A percentile compares a stretch with the other conserved stretches of the same genome.
Evolutionary conservation across 1,140 invertebrate genomes (phyloP).

Genomic region (Hycleus cichorii): DNA sequence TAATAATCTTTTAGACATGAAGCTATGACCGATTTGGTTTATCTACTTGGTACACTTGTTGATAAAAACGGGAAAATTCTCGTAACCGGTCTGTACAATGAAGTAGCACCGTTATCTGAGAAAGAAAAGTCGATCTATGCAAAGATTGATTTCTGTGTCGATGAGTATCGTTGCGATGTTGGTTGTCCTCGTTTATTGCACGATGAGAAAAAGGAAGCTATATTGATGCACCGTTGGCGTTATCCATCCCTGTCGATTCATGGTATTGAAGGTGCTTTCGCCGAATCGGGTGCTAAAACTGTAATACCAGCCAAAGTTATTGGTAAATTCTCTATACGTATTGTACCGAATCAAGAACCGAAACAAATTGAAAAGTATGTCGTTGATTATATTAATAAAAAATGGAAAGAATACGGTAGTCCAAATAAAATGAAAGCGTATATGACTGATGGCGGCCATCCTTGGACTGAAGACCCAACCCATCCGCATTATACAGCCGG

Average conservation of each 20-base stretch:
- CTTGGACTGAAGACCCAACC: slow-evolving; percentile 88
- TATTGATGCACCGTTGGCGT: slow-evolving; percentile 87
- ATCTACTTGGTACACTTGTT: slow-evolving; percentile 73
- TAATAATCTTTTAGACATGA: slow-evolving; percentile 51
- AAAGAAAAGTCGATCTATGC: slow-evolving; percentile 75
- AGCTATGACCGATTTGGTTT: slow-evolving; percentile 84
- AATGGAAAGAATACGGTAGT: slow-evolving; percentile 66
- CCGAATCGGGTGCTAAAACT: slow-evolving; percentile 86
- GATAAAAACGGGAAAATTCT: slow-evolving; percentile 79
- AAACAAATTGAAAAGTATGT: slow-evolving; percentile 68
- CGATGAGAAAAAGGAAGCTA: slow-evolving; percentile 63
- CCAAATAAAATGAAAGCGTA: slow-evolving; percentile 73
- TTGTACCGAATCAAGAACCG: slow-evolving; percentile 87
- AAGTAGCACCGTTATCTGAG: slow-evolving; percentile 64
- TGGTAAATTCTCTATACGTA: slow-evolving; percentile 93
- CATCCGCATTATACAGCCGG: slow-evolving; percentile 90
- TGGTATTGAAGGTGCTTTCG: slow-evolving; percentile 84
- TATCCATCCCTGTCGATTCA: slow-evolving; percentile 86
- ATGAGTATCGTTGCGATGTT: slow-evolving; percentile 68
- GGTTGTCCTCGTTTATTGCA: slow-evolving; percentile 66
- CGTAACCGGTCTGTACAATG: slow-evolving; percentile 71
- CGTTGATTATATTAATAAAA: slow-evolving; percentile 63
- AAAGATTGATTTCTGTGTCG: slow-evolving; percentile 83
- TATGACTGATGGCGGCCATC: slow-evolving; percentile 71
- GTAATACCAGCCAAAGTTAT: slow-evolving; percentile 92